Conservation (phyloP, 2,113 vertebrate genomes). For the Pseudonaja textilis region DNA sequence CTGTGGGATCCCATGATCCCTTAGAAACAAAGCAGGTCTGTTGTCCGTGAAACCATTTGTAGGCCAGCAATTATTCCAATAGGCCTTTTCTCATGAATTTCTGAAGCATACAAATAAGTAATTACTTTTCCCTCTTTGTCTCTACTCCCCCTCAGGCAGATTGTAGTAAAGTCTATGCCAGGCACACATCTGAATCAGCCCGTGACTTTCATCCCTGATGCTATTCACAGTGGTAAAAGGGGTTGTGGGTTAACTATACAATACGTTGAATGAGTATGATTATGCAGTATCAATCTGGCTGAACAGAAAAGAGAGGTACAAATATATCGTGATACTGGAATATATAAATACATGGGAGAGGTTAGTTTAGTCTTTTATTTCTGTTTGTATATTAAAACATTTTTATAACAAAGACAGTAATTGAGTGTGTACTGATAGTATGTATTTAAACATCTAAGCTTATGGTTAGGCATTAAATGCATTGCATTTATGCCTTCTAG, state of each 20-base stretch:
- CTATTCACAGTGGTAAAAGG: background rate
- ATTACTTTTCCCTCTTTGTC: background rate
- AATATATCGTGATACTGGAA: background rate
- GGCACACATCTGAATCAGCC: background rate
- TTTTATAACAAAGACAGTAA: background rate
- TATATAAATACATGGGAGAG: background rate
- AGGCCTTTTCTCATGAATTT: background rate
- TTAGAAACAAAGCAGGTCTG: background rate
- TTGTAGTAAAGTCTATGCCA: background rate
- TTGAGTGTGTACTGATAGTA: background rate
- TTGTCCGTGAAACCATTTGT: background rate
- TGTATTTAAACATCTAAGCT: background rate
- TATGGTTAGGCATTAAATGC: background rate
- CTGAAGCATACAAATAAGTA: background rate
- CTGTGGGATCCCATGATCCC: background rate
- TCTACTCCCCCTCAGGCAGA: background rate
- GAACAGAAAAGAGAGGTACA: background rate
- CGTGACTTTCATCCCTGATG: background rate
- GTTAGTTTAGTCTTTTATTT: background rate
- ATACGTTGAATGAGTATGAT: background rate
- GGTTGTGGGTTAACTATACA: background rate
- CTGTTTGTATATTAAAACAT: background rate
- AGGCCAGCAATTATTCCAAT: too few species aligned
- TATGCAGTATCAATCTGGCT: background rate
- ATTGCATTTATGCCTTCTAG: background rate